Evolutionary conservation across 2,888 invertebrate genomes (phyloP), one percentile per base, ranked within the genome.

Genomic region (Zootermopsis nevadensis): DNA sequence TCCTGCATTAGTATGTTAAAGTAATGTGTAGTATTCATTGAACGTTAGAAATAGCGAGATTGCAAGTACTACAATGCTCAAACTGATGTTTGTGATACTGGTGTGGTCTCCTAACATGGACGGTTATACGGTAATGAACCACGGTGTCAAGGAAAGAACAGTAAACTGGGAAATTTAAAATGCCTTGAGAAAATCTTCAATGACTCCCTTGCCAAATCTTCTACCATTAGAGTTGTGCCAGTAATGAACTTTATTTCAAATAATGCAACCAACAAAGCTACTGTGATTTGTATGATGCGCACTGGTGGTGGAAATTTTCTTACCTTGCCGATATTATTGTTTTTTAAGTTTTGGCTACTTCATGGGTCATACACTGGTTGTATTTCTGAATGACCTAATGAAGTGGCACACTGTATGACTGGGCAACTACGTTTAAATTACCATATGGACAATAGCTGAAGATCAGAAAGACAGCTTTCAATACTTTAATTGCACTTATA

Each of bases 51-150:
- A 48, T 8, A 48, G 10, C 66, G 7, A n/a, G 30, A 31, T 60
- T 2, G 27, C 67, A 30, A 67, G 31, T 67, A 30, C n/a, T 31
- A 67, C 67, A 67, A 67, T 67, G 67, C 67, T 67, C 30, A 67
- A 67, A 67, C 30, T 30, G 15, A 31, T 27, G 67, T 67, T 67
- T 1, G 15, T 55, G 22, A 24, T 55, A 12, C 6, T 55, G 19
- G 12, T 19, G 22, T 55, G 2, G 55, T 55, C 42, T 42, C 42
- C 42, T 15, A 12, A 42, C 42, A 1, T 12, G 42, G 42, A 42
- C 15, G 42, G 42, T 42, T 12, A 12, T 12, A 6, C 15, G 15
- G 15, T 7, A 42, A 42, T 1, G 42, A 8, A 6, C 42, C 8
- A n/a, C 8, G 55, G 55, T 55, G 55, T 55, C 7, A 1, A 24